A percentile compares a stretch with the other conserved stretches of the same genome.
phyloP scores from a whole-genome alignment of 2,113 vertebrate genomes.

The Seriola quinqueradiata region DNA sequence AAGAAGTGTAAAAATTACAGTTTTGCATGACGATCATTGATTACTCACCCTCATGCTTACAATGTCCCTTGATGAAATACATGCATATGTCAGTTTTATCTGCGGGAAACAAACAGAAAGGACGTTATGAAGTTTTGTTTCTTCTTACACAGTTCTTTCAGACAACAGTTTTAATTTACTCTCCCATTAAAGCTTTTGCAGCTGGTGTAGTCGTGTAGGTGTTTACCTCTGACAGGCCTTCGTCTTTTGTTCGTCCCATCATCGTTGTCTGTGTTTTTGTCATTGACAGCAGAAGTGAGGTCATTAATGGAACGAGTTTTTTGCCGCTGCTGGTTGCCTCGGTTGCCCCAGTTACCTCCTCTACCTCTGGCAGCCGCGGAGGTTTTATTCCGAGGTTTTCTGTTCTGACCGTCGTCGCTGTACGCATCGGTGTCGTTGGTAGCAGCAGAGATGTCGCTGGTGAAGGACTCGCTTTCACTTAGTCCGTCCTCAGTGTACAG shows the following conservation, averaged over 20 bases:
- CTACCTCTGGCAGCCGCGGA: not conserved
- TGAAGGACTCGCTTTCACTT: not conserved
- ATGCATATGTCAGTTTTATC: constrained; percentile 84
- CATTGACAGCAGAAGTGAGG: rapidly evolving
- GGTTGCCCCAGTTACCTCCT: not conserved
- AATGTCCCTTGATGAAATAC: constrained; percentile 82
- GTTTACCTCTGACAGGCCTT: constrained; percentile 53
- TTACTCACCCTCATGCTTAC: constrained; percentile 77
- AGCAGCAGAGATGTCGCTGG: not conserved
- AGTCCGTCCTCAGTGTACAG: not conserved
- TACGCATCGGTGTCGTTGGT: not conserved
- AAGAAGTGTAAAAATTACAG: no score
- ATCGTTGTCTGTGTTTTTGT: rapidly evolving
- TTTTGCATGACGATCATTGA: not conserved
- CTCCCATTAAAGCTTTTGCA: not conserved
- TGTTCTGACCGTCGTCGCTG: not conserved
- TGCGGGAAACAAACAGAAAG: constrained; percentile 45
- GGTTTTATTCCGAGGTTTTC: no score
- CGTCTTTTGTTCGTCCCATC: not conserved
- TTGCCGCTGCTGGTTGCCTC: not conserved
- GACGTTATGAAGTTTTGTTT: not conserved
- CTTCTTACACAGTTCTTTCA: not conserved
- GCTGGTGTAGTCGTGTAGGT: no score
- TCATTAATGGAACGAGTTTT: not conserved
- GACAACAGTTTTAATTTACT: not conserved